Evolutionary conservation across 2,888 invertebrate species (phyloP).

Genomic region (Drosophila antonietae): DNA sequence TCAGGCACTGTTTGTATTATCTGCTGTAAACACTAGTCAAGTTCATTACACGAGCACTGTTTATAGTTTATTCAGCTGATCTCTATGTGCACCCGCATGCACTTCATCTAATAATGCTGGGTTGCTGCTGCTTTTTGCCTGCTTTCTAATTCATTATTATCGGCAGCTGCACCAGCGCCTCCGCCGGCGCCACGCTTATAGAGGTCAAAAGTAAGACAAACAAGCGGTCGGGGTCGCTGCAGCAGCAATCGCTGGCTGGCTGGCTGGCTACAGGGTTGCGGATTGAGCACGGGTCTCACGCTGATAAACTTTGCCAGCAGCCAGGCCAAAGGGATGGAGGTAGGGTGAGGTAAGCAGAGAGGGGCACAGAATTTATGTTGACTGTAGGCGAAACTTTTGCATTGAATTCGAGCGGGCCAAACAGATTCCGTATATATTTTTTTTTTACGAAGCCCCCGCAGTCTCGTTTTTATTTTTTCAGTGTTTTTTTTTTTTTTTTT

Average conservation of each 20-base stretch:
- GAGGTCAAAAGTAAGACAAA: conserved; percentile 80
- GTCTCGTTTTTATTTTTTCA: conserved; percentile 20
- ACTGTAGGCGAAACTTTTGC: conserved; percentile 74
- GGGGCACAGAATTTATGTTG: conserved; percentile 72
- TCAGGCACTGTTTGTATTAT: neutral
- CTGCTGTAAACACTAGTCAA: conserved; percentile 16
- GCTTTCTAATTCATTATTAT: conserved; percentile 74
- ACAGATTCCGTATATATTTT: conserved; percentile 65
- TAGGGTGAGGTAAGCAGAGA: neutral
- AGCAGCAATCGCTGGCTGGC: conserved; percentile 13
- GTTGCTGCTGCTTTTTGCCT: conserved; percentile 21
- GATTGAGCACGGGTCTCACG: conserved; percentile 22
- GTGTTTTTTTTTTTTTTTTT: conserved; percentile 19
- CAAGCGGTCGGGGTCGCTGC: conserved; percentile 57
- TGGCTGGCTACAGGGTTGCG: conserved; percentile 3
- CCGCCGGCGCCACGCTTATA: conserved; percentile 61
- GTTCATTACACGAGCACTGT: conserved; percentile 38
- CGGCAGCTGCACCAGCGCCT: conserved; percentile 41
- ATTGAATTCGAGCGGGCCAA: conserved; percentile 80
- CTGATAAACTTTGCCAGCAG: conserved; percentile 72
- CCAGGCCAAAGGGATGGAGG: conserved; percentile 41
- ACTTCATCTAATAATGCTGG: conserved; percentile 19
- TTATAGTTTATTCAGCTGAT: conserved; percentile 42
- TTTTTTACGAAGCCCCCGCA: neutral
- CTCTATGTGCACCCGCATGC: conserved; percentile 22